Evolutionary conservation across 1,140 invertebrate genomes (phyloP), one percentile per base, ranked within the genome.

Genomic region (Heliothis virescens): DNA sequence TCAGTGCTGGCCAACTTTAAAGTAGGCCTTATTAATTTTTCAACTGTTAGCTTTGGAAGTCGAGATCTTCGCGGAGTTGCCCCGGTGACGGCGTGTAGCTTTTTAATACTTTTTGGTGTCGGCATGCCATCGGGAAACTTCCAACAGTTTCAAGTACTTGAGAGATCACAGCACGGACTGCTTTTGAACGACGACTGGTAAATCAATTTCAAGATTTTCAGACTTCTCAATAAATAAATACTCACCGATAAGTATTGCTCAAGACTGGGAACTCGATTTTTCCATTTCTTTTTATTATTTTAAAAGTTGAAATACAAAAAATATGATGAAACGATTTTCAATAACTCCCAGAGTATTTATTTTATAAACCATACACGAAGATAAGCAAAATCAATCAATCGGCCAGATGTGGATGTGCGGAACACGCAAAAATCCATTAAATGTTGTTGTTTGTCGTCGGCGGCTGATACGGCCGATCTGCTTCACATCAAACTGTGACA

Each of bases 21-120:
- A 72, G 69, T 72, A 72, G 69, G 69, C 52, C 69, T 72, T 72
- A 72, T 72, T 72, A 72, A 72, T 72, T 72, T 72, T 72, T 72
- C 69, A 72, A 41, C 69, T 57, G 69, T 41, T 72, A 26, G 69
- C 69, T 57, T 72, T 72, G 26, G 41, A 26, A 57, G 69, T 57
- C 52, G 52, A 72, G 69, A 57, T 55, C 29, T 57, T 55, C 13
- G 52, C 52, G 16, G 52, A 71, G 47, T 71, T 71, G 29, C 16
- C 69, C 34, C 34, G 34, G 34, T 41, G 21, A 10, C 18, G 34
- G 50, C 69, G 69, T 72, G 52, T 72, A 72, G 57, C 52, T 72
- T 72, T 72, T 57, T 72, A 72, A 72, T 72, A 72, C 69, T 55
- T 71, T 26, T 16, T 48, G 5, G 65, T 18, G 18, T 65, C 62